Evolutionary conservation across 2,113 vertebrate species (phyloP).

Genomic region (Nycticorax nycticorax): DNA sequence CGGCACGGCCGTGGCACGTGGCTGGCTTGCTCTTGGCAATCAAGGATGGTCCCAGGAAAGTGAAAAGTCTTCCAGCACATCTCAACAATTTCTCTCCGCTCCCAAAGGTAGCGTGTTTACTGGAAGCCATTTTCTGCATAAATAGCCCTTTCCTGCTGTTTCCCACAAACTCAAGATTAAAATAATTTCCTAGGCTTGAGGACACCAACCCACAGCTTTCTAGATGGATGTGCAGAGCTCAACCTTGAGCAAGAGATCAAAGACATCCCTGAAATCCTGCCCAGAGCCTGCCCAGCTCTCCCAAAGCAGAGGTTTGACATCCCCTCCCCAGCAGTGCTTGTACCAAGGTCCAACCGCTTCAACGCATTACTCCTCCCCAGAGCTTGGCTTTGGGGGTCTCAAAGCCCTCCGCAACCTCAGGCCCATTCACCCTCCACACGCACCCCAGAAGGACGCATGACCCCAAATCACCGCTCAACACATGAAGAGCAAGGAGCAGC

Average conservation of each 20-base stretch:
- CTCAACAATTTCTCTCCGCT: slow-evolving; percentile 3
- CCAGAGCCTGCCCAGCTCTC: not conserved
- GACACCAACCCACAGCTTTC: not conserved
- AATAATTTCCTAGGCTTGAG: slow-evolving; percentile 6
- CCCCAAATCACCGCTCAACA: not conserved
- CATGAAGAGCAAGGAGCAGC: not conserved
- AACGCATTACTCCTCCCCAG: not conserved
- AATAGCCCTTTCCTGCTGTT: slow-evolving; percentile 31
- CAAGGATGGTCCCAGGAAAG: not conserved
- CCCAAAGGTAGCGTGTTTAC: not conserved
- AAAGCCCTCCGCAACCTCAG: not conserved
- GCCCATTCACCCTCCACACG: rapidly evolving
- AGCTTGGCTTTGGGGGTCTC: not conserved
- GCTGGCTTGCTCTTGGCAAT: not conserved
- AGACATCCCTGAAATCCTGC: not conserved
- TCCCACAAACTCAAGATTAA: slow-evolving; percentile 9
- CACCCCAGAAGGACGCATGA: not conserved
- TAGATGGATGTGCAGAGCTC: not conserved
- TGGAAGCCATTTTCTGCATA: slow-evolving; percentile 53
- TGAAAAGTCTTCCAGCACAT: slow-evolving; percentile 10
- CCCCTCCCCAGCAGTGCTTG: not conserved
- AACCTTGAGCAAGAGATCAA: not conserved
- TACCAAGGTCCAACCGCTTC: not conserved
- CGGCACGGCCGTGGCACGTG: rapidly evolving
- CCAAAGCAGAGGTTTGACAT: not conserved